Conservation (phyloP, 2,797 vertebrate species). For the Stomatorhinus walkeri region DNA sequence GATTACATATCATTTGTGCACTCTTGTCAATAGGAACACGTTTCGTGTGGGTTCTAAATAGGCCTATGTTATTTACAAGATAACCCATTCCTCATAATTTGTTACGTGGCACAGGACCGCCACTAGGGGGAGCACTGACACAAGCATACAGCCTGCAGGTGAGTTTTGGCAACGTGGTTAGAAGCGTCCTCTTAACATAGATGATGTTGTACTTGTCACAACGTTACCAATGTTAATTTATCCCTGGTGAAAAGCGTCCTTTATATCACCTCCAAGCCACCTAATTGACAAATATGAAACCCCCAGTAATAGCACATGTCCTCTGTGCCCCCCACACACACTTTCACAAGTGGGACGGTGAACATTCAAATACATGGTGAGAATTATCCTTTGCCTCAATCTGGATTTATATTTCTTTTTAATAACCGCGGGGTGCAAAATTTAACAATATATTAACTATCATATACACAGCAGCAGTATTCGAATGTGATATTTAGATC, state of each 20-base stretch:
- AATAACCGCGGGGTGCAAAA: not conserved
- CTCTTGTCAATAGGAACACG: not conserved
- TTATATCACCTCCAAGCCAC: not conserved
- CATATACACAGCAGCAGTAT: not conserved
- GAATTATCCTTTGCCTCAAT: not conserved
- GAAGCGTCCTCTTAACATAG: not conserved
- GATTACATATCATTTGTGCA: not conserved
- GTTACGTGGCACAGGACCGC: not conserved
- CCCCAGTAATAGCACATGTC: not conserved
- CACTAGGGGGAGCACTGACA: not conserved
- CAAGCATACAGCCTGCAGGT: not conserved
- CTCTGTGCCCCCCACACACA: not conserved
- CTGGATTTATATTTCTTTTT: not conserved
- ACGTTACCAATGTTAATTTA: not conserved
- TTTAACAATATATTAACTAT: not conserved
- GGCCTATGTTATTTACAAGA: not conserved
- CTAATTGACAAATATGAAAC: not conserved
- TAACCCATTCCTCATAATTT: not conserved
- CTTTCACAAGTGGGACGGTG: not conserved
- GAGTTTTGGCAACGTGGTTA: not conserved
- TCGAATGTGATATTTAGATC: not conserved
- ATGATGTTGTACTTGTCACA: not conserved
- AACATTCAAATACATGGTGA: not conserved
- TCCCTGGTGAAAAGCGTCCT: not conserved
- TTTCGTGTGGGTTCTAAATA: not conserved